These are phyloP conservation scores for Apocheima hispidaria DNA, from an alignment of 2,888 invertebrate species.

Conservation along the genomic window DNA sequence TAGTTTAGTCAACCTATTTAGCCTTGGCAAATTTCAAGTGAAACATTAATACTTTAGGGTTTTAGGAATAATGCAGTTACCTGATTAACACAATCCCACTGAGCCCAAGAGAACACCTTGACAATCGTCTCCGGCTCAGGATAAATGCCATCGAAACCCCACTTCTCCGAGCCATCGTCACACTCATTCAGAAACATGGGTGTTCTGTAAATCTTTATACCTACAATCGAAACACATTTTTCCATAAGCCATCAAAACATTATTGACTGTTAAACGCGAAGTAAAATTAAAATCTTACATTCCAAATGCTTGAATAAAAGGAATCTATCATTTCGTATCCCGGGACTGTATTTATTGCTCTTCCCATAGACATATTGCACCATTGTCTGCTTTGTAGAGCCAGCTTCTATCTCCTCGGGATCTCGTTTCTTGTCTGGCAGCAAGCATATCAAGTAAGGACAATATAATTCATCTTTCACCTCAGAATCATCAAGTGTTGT, in stretches of 20 bases:
- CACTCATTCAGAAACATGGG: constrained; percentile 81
- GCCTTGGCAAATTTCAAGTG: no score
- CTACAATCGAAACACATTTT: constrained; percentile 51
- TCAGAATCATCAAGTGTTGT: constrained; percentile 66
- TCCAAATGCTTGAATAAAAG: constrained; percentile 92
- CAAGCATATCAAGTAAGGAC: constrained; percentile 88
- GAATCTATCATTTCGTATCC: constrained; percentile 88
- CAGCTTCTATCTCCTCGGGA: constrained; percentile 77
- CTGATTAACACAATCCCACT: constrained; percentile 92
- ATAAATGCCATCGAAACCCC: constrained; percentile 85
- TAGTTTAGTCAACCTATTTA: no score
- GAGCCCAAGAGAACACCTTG: constrained; percentile 93
- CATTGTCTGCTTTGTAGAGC: constrained; percentile 90
- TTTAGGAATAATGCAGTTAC: constrained; percentile 46
- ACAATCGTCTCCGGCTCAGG: constrained; percentile 87
- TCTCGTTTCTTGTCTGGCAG: constrained; percentile 70
- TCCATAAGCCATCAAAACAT: background rate
- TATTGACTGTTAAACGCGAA: background rate
- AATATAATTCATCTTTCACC: constrained; percentile 82
- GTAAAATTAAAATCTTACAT: constrained; percentile 82
- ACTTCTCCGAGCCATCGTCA: constrained; percentile 81
- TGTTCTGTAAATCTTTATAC: constrained; percentile 76
- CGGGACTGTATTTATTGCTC: constrained; percentile 80
- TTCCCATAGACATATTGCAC: constrained; percentile 91
- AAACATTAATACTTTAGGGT: background rate